Base-by-base conservation (phyloP, 2,888 invertebrate genomes). In the Leptopilina syphax region DNA sequence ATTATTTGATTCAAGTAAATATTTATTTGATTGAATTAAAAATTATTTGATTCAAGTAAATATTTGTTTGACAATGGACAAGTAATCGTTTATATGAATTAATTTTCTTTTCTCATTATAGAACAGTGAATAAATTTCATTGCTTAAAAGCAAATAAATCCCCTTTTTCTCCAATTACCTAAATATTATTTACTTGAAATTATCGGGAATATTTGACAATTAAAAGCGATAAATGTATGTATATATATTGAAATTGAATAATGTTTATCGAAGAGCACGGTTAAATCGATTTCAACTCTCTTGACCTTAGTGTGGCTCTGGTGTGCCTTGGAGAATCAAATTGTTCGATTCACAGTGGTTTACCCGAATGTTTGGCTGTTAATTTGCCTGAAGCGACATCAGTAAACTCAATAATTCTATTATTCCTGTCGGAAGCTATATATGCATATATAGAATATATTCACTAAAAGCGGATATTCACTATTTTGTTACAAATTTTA, bases 381-480 rank as follows among this genome's bases (percentile, higher is more conserved):
- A 76, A 79, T 79, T 79, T 60, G 76, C 79, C 66, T 67, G 57
- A 60, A 76, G 76, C 76, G 34, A 57, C 65, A 50, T 79, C 66
- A 76, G 54, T 76, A 57, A 76, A 76, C 76, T 66, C 76, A 65
- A 54, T 76, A 79, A 79, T 79, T 79, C 76, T 66, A 67, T 66
- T 79, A 66, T 65, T 65, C 44, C 76, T 76, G 65, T 76, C 76
- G 66, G 73, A 77, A 50, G 63, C 60, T 50, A 47, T 47, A 47
- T 47, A 50, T 1, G 50, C 50, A 50, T 50, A 50, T 50, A 10
- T 10, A 50, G 9, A 10, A n/a, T 12, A 18, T 60, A 60, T 60
- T 78, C 50, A 50, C 44, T 24, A 44, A 44, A 47, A n/a, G 10
- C 68, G 18, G 12, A 68, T 68, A 68, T 68, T 68, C 47, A 18